A percentile compares a stretch with the other conserved stretches of the same genome.
Evolutionary conservation across 2,888 invertebrate species (phyloP).

Genomic region (Meta bourneti): DNA sequence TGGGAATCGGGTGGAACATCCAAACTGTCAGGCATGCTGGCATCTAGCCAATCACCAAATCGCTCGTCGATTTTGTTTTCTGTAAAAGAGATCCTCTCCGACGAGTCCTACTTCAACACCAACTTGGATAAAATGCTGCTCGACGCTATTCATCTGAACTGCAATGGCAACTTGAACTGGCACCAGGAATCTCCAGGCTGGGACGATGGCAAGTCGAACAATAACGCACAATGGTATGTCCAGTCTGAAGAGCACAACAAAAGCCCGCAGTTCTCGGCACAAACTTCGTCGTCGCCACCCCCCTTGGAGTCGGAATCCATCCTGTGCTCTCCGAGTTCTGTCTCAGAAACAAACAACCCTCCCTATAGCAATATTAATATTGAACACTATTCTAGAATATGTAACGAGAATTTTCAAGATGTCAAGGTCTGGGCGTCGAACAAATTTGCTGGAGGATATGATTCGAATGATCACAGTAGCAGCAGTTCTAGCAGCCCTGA

Average conservation of each 20-base stretch:
- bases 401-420: constrained; percentile 22
- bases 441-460: not conserved
- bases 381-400: not conserved
- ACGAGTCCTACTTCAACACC: constrained; percentile 47
- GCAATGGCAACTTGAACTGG: constrained; percentile 23
- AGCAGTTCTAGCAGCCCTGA: constrained; percentile 14
- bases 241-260: constrained; percentile 19
- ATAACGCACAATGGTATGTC: constrained; percentile 25
- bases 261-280: not conserved
- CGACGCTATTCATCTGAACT: constrained; percentile 52
- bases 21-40: constrained; percentile 45
- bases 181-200: constrained; percentile 38
- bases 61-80: constrained; percentile 60
- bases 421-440: not conserved
- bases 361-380: not conserved
- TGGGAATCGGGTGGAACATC: not conserved
- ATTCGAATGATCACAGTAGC: constrained; percentile 10
- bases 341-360: not conserved
- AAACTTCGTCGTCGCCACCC: constrained; percentile 13
- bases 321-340: not conserved
- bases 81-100: constrained; percentile 64
- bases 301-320: constrained; percentile 13
- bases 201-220: constrained; percentile 3
- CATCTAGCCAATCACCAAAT: constrained; percentile 33
- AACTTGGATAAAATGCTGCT: constrained; percentile 58